Evolutionary conservation across 2,797 vertebrate species (phyloP), one percentile per base, ranked within the genome.

Genomic region (Tenualosa thibaudeaui): DNA sequence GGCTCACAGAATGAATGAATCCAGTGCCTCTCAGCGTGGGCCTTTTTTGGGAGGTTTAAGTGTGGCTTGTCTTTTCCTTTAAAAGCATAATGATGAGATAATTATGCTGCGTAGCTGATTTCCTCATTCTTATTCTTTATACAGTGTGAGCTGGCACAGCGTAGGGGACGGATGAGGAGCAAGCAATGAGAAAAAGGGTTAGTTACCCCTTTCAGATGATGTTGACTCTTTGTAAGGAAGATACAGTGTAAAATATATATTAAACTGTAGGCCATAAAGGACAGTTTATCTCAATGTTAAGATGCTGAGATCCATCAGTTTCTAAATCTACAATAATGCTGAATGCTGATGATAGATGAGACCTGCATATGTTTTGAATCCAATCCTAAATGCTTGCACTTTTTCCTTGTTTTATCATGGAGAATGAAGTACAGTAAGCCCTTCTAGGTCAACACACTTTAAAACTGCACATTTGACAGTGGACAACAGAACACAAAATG

Each of bases 11-110:
- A 31, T 31, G 31, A 8, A 78, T 78, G 8, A 78, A 46, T 78
- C 7, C 17, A 78, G 19, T 78, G 71, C 71, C 65, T 71, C 31
- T 71, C 26, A 31, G 31, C 65, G 26, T 71, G 26, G 26, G 65
- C 65, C 65, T 22, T 22, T 58, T 78, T 43, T 78, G 40, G 40
- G 17, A 46, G 37, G 40, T 78, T 78, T 78, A 78, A 78, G 71
- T 43, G 71, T 46, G 2, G 37, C 71, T 78, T 46, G 71, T 78
- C 71, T 78, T 43, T 43, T 43, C 71, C 40, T 81, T 51, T 83
- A 40, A 81, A 83, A 86, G 71, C 75, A 62, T 65, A 85, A 87
- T 87, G 85, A 83, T 78, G 40, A 22, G 40, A n/a, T 78, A 78
- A 78, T 78, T 78, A 78, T 37, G 15, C 17, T 5, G 17, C 40